phyloP scores from a whole-genome alignment of 2,797 vertebrate genomes.

The Danio choprae region DNA sequence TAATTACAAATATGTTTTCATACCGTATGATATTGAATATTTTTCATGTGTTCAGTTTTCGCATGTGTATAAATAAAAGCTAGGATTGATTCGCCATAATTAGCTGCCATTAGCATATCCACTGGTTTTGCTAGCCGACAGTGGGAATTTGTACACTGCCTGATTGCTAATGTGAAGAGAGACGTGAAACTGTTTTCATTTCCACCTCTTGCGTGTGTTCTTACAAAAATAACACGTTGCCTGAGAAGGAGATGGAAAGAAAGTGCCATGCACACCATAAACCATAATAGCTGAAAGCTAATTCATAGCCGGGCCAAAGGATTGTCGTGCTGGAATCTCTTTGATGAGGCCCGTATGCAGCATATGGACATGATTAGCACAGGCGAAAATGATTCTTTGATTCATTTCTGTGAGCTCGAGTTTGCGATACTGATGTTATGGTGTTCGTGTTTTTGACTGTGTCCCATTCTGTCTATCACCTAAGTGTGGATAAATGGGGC shows the following conservation, averaged over 20 bases:
- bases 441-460: constrained; percentile 44
- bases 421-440: constrained; percentile 50
- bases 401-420: constrained; percentile 30
- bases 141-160: not conserved
- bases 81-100: constrained; percentile 24
- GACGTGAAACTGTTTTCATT: not conserved
- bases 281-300: constrained; percentile 49
- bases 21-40: too few relatives aligned
- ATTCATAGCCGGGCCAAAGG: constrained; percentile 47
- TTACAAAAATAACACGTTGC: constrained; percentile 34
- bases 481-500: constrained; percentile 10
- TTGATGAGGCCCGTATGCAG: constrained; percentile 49
- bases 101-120: constrained; percentile 33
- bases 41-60: too few relatives aligned
- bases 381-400: constrained; percentile 30
- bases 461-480: constrained; percentile 47
- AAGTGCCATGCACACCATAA: constrained; percentile 43
- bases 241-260: constrained; percentile 36
- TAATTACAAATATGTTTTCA: too few relatives aligned
- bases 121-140: not conserved
- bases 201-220: constrained; percentile 8
- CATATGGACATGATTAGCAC: constrained; percentile 63
- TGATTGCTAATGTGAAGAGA: constrained; percentile 17
- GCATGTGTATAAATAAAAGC: too few relatives aligned
- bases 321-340: constrained; percentile 57